Evolutionary conservation across 2,888 invertebrate genomes (phyloP).

Genomic region (Eristalis pertinax): DNA sequence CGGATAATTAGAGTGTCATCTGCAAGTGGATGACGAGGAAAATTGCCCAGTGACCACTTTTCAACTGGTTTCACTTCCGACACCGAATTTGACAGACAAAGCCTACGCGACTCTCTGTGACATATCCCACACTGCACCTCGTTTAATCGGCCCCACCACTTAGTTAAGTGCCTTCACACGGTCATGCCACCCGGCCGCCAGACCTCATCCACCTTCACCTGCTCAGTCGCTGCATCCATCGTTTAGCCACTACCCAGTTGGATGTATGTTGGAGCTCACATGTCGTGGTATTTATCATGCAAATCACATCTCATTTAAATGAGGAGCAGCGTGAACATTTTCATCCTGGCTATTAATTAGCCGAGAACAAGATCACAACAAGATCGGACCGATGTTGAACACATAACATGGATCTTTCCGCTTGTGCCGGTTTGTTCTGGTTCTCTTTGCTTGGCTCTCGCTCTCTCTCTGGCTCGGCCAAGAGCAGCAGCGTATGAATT

Average conservation of each 20-base stretch:
- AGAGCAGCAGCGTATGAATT: neutral
- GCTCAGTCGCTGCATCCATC: constrained; percentile 6
- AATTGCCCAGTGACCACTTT: neutral
- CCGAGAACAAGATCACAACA: constrained; percentile 73
- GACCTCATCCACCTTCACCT: neutral
- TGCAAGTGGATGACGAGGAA: too few relatives aligned
- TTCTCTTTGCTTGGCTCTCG: neutral
- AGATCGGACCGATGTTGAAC: constrained; percentile 73
- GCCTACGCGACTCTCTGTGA: constrained; percentile 7
- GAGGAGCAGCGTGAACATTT: constrained; percentile 73
- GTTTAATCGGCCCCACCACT: neutral
- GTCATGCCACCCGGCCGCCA: neutral
- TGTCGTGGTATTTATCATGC: constrained; percentile 72
- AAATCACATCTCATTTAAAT: constrained; percentile 73
- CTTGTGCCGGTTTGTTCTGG: constrained; percentile 12
- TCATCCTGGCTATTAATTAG: constrained; percentile 73
- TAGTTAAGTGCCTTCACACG: neutral
- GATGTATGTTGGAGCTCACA: constrained; percentile 65
- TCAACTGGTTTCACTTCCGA: constrained; percentile 3
- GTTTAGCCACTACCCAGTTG: constrained; percentile 6
- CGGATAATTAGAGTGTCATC: neutral
- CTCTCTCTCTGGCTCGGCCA: neutral
- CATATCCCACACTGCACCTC: constrained; percentile 35
- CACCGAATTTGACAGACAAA: constrained; percentile 43
- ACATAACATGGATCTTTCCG: constrained; percentile 50